phyloP scores from a whole-genome alignment of 2,113 vertebrate species.

The Brachyhypopomus gauderio region DNA sequence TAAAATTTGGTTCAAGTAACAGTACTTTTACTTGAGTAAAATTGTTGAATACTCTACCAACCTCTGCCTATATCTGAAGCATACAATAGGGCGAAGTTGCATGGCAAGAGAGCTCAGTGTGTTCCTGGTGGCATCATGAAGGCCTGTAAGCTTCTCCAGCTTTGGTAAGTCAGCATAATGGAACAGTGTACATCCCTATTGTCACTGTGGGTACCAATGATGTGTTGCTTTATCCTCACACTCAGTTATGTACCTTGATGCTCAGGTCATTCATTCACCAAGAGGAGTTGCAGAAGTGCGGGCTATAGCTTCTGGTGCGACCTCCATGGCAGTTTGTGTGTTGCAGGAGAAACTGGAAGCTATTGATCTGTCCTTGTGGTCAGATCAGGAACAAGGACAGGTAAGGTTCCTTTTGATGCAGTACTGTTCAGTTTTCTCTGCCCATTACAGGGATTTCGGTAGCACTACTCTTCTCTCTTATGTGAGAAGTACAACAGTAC shows the following conservation, averaged over 20 bases:
- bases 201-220: constrained; percentile 9
- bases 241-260: background rate
- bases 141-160: constrained; percentile 17
- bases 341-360: background rate
- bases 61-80: no score
- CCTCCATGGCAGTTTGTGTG: background rate
- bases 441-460: constrained; percentile 5
- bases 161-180: background rate
- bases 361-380: background rate
- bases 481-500: background rate
- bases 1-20: no score
- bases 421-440: background rate
- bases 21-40: no score
- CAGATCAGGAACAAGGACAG: background rate
- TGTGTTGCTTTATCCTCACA: constrained; percentile 4
- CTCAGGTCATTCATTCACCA: background rate
- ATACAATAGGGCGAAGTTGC: no score
- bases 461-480: constrained; percentile 3
- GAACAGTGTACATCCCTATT: background rate
- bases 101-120: no score
- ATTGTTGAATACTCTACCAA: no score
- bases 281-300: background rate
- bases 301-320: background rate
- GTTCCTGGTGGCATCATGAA: background rate
- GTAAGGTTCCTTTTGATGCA: background rate